These are phyloP conservation scores for Nomada ruficornis DNA, from an alignment of 2,888 invertebrate genomes.

Conservation along the genomic window DNA sequence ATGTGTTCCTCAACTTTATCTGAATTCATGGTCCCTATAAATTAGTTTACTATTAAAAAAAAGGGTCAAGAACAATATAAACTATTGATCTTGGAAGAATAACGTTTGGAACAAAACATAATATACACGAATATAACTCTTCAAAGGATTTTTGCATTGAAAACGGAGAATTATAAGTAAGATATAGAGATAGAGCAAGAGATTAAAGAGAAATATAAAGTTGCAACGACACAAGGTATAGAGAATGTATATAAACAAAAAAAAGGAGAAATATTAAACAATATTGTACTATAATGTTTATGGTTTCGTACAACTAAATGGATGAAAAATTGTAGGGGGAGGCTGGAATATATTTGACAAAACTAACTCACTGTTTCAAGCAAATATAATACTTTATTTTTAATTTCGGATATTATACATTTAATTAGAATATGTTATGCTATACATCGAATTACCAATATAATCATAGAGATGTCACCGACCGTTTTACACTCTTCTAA, in stretches of 20 bases:
- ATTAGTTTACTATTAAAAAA: conserved; percentile 47
- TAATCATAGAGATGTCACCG: conserved; percentile 46
- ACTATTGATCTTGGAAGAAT: not conserved
- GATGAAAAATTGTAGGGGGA: conserved; percentile 59
- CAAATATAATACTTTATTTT: conserved; percentile 80
- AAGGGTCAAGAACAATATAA: conserved; percentile 49
- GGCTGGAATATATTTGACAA: conserved; percentile 71
- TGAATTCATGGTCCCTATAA: conserved; percentile 60
- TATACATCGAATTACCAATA: conserved; percentile 61
- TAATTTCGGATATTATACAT: conserved; percentile 71
- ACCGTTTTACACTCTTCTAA: conserved; percentile 42
- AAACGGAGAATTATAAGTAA: conserved; percentile 17
- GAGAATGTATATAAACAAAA: conserved; percentile 73
- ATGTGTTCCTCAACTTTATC: conserved; percentile 67
- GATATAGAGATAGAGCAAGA: conserved; percentile 16
- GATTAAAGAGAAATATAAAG: conserved; percentile 1
- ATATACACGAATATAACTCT: too few relatives aligned
- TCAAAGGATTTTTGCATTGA: not conserved
- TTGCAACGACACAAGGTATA: conserved; percentile 80
- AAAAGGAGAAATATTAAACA: conserved; percentile 40
- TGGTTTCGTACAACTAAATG: conserved; percentile 46
- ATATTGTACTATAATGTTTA: conserved; percentile 27
- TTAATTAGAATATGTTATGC: conserved; percentile 61
- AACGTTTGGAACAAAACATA: too few relatives aligned
- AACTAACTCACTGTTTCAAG: conserved; percentile 70